Conservation (phyloP, 1,140 invertebrate genomes). For the Tribolium madens region DNA sequence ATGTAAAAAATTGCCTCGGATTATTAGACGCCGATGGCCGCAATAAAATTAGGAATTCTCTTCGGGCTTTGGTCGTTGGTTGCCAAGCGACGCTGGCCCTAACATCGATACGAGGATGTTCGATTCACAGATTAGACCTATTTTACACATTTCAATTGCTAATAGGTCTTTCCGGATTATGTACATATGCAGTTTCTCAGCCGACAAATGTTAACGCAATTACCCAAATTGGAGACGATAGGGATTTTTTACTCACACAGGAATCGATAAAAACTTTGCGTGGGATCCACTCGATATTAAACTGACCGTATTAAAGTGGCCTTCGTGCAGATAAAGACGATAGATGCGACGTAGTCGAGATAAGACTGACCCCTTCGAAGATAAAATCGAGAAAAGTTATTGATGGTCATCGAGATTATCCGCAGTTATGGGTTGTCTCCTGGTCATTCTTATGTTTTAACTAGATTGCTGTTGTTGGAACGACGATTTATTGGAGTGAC, state of each 20-base stretch:
- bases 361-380: constrained; percentile 55
- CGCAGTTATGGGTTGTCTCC: constrained; percentile 63
- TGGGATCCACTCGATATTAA: constrained; percentile 60
- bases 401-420: constrained; percentile 63
- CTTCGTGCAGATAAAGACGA: constrained; percentile 18
- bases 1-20: neutral
- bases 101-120: constrained; percentile 47
- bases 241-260: neutral
- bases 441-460: constrained; percentile 63
- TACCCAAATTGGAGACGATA: neutral
- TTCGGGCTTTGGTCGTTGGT: constrained; percentile 40
- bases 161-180: constrained; percentile 47
- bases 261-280: constrained; percentile 55
- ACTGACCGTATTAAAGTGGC: constrained; percentile 59
- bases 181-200: constrained; percentile 43
- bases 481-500: constrained; percentile 11
- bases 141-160: constrained; percentile 56
- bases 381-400: constrained; percentile 64
- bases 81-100: constrained; percentile 50
- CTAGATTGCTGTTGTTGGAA: constrained; percentile 60
- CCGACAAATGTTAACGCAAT: constrained; percentile 34
- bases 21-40: constrained; percentile 12
- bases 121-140: constrained; percentile 52
- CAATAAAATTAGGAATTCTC: constrained; percentile 44
- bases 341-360: constrained; percentile 32